Percentiles rank a stretch among this genome's conserved stretches.
Evolutionary conservation across 1,140 invertebrate species (phyloP).

Genomic region (Tribolium castaneum): DNA sequence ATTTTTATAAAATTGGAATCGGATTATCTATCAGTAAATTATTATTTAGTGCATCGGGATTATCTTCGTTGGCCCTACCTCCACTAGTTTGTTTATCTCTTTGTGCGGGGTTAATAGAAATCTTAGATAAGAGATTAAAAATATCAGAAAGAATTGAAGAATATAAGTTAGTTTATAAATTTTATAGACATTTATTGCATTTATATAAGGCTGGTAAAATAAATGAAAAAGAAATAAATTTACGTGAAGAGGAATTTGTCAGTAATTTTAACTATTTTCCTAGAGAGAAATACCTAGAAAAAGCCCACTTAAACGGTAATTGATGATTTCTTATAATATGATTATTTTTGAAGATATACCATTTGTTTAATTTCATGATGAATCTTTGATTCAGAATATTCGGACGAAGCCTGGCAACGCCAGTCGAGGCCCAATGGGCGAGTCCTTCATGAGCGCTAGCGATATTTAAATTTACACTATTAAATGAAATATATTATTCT

Average conservation of each 20-base stretch:
- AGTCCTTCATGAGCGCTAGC: no score
- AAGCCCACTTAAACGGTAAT: conserved; percentile 29
- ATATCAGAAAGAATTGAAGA: conserved; percentile 41
- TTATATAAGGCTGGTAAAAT: conserved; percentile 40
- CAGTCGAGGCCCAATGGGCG: no score
- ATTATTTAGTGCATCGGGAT: conserved; percentile 45
- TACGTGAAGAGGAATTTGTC: conserved; percentile 40
- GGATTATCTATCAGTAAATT: conserved; percentile 45
- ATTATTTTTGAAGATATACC: conserved; percentile 11
- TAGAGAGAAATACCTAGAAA: conserved; percentile 29
- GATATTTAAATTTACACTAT: no score
- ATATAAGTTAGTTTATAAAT: conserved; percentile 43
- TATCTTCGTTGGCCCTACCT: conserved; percentile 40
- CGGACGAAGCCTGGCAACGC: no score
- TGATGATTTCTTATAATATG: background rate
- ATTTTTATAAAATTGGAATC: conserved; percentile 42
- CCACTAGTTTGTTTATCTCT: conserved; percentile 43
- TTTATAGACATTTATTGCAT: conserved; percentile 44
- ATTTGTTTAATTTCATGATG: no score
- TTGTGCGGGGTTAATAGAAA: conserved; percentile 38
- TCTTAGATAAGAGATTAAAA: conserved; percentile 42
- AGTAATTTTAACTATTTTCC: conserved; percentile 14
- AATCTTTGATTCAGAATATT: no score
- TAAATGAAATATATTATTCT: no score
- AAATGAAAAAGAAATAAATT: conserved; percentile 42